Evolutionary conservation across 1,140 invertebrate genomes (phyloP).

Genomic region (Chlorops oryzae): DNA sequence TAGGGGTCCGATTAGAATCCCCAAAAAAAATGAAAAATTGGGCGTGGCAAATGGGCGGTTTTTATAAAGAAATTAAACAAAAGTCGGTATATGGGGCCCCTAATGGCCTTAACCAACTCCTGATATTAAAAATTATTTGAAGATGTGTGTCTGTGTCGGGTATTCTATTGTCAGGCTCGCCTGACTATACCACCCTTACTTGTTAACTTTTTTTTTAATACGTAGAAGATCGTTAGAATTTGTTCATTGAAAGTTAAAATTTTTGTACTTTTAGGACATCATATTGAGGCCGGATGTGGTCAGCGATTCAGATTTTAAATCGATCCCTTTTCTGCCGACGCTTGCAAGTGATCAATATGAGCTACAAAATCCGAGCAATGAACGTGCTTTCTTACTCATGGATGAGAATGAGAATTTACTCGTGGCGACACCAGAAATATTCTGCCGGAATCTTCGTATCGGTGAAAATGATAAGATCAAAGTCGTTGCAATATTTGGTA

Average conservation of each 20-base stretch:
- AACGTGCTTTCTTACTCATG: constrained; percentile 51
- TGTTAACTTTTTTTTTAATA: neutral
- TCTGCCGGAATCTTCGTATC: constrained; percentile 51
- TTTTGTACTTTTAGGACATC: constrained; percentile 20
- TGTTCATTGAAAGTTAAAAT: neutral
- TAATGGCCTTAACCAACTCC: too few relatives aligned
- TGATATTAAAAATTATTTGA: too few relatives aligned
- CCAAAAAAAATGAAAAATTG: too few relatives aligned
- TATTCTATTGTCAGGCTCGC: too few relatives aligned
- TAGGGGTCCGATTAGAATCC: too few relatives aligned
- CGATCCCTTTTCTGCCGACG: constrained; percentile 27
- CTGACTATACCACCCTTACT: too few relatives aligned
- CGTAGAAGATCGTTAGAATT: neutral
- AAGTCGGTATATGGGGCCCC: too few relatives aligned
- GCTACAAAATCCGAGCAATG: constrained; percentile 3
- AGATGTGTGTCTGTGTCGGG: too few relatives aligned
- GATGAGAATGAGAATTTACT: constrained; percentile 53
- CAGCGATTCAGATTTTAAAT: constrained; percentile 26
- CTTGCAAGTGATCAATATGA: constrained; percentile 15
- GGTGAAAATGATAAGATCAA: constrained; percentile 57
- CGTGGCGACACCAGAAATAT: constrained; percentile 51
- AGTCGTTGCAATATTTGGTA: constrained; percentile 83
- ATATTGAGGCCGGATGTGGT: constrained; percentile 24
- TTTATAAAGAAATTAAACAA: too few relatives aligned
- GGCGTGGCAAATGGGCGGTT: too few relatives aligned